Percentiles rank a stretch among this genome's conserved stretches.
These are phyloP conservation scores for Isotomurus palustris DNA, from an alignment of 2,888 invertebrate genomes.

Conservation along the genomic window DNA sequence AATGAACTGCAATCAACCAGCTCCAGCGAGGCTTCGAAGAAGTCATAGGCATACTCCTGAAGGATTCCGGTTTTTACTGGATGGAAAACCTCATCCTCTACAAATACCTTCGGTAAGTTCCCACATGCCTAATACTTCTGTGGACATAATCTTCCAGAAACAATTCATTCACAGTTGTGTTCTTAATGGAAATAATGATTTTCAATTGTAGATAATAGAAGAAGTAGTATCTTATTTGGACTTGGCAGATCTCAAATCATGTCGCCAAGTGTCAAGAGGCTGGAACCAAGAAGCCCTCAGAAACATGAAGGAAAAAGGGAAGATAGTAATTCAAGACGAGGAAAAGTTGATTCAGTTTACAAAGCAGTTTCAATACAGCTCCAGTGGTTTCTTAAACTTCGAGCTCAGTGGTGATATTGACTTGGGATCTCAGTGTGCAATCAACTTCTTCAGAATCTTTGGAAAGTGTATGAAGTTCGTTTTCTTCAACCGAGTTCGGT, in stretches of 20 bases:
- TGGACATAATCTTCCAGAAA: neutral
- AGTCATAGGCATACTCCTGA: slow-evolving; percentile 33
- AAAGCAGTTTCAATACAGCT: slow-evolving; percentile 7
- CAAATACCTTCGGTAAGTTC: slow-evolving; percentile 34
- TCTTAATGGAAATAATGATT: neutral
- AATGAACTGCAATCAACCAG: too few relatives aligned
- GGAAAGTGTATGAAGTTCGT: slow-evolving; percentile 28
- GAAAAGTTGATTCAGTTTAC: slow-evolving; percentile 20
- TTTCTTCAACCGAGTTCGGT: slow-evolving; percentile 37
- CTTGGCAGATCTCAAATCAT: slow-evolving; percentile 34
- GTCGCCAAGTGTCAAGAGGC: slow-evolving; percentile 34
- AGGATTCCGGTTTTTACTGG: slow-evolving; percentile 33
- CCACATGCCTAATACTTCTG: neutral
- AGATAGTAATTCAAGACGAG: slow-evolving; percentile 30
- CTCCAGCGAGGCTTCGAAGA: slow-evolving; percentile 22
- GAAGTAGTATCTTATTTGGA: slow-evolving; percentile 31
- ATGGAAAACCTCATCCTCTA: slow-evolving; percentile 37
- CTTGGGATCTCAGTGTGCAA: slow-evolving; percentile 23
- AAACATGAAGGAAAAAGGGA: slow-evolving; percentile 21
- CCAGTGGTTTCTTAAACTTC: slow-evolving; percentile 19
- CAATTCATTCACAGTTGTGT: neutral
- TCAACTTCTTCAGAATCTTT: slow-evolving; percentile 28
- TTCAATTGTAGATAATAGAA: slow-evolving; percentile 22
- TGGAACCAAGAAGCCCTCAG: slow-evolving; percentile 37
- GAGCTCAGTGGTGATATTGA: slow-evolving; percentile 36